Evolutionary conservation across 2,113 vertebrate species (phyloP), one percentile per base, ranked within the genome.

Genomic region (Barnardius zonarius): DNA sequence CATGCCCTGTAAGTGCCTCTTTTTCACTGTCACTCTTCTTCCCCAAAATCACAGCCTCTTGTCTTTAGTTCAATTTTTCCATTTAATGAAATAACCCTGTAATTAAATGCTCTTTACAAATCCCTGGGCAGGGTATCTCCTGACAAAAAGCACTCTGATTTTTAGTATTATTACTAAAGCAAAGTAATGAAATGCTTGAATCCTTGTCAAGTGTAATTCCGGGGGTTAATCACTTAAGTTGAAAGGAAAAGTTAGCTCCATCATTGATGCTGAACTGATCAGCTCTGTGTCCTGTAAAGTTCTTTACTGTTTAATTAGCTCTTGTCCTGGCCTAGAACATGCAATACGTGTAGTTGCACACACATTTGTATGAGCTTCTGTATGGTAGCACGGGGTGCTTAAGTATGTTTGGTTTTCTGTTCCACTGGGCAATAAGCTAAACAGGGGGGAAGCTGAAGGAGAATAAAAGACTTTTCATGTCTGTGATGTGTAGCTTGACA

Each of bases 21-120:
- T 77, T 63, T 59, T 63, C 55, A 63, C 69, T 11, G 24, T 35
- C 63, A 5, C 17, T 51, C 39, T 35, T 64, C 52, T 49, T 10
- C 7, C 6, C 33, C 35, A 17, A 81, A 94, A 86, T 92, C 52
- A 17, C 61, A 91, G 28, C 55, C 19, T 77, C 88, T 86, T 86
- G 48, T 78, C 91, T 83, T 73, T 37, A 55, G 37, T 85, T 83
- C 74, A 27, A 73, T 83, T 93, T 81, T 81, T 86, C 30, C 25
- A 41, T 54, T 37, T 80, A 90, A 88, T 90, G 64, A 86, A 86
- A 64, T 70, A 88, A 35, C 28, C 61, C 52, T 83, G 73, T 88
- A 90, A 94, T 93, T 76, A 88, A 92, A 82, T 72, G 33, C 72
- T 74, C 68, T 90, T 84, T 80, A 95, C 68, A 86, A 93, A 86